phyloP scores from a whole-genome alignment of 2,888 invertebrate species.

The Zele albiditarsus region DNA sequence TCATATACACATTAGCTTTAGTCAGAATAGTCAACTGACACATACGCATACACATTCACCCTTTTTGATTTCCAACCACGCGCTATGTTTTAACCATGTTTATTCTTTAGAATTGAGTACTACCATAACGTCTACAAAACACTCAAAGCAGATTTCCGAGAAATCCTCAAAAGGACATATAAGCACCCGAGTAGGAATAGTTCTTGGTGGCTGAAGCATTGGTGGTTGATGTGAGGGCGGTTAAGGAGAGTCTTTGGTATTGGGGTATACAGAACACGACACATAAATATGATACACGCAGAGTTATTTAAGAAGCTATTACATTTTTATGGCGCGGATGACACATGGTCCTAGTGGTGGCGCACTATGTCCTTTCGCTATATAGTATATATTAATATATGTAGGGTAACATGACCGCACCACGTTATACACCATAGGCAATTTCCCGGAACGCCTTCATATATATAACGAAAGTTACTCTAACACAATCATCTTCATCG shows the following conservation, averaged over 20 bases:
- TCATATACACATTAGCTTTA: no score
- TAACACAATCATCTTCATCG: slow-evolving; percentile 48
- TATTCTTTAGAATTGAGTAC: not conserved
- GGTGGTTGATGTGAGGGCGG: slow-evolving; percentile 8
- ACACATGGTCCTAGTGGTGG: slow-evolving; percentile 56
- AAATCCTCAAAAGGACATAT: slow-evolving; percentile 23
- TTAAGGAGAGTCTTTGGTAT: slow-evolving; percentile 6
- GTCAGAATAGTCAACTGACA: no score
- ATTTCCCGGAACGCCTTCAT: slow-evolving; percentile 55
- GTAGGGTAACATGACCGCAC: slow-evolving; percentile 38
- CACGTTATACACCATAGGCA: slow-evolving; percentile 47
- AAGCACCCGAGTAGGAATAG: slow-evolving; percentile 3
- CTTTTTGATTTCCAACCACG: no score
- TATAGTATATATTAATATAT: slow-evolving; percentile 38
- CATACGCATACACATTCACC: no score
- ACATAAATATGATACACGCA: slow-evolving; percentile 61
- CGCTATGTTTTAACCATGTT: not conserved
- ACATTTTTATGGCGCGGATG: slow-evolving; percentile 64
- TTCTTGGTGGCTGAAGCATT: not conserved
- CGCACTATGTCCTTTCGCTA: slow-evolving; percentile 34
- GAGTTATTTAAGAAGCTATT: slow-evolving; percentile 65
- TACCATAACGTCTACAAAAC: not conserved
- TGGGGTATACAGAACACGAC: slow-evolving; percentile 51
- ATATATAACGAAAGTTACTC: slow-evolving; percentile 50
- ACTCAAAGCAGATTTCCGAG: not conserved